A percentile compares a stretch with the other conserved stretches of the same genome.
Conservation (phyloP, 2,888 invertebrate genomes). For the Nebria brevicollis region DNA sequence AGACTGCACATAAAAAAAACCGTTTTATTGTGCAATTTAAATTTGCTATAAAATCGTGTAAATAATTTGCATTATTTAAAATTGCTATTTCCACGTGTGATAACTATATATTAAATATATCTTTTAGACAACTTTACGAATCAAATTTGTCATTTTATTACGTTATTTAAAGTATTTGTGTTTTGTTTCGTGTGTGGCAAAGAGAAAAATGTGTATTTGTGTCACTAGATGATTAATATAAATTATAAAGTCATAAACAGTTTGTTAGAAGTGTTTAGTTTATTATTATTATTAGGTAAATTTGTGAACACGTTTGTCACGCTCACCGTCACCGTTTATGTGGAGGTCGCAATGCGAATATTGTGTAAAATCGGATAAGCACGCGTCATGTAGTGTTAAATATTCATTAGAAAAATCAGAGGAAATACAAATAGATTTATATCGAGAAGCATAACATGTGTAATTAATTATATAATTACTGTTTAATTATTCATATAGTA, state of each 20-base stretch:
- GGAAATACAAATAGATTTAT: not conserved
- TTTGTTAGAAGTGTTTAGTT: not conserved
- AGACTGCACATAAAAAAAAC: not conserved
- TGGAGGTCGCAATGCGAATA: not conserved
- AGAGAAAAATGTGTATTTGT: not conserved
- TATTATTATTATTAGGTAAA: not conserved
- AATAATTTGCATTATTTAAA: too few relatives aligned
- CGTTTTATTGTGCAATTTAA: not conserved
- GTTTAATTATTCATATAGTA: constrained; percentile 8
- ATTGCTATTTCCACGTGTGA: too few relatives aligned
- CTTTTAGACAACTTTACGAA: too few relatives aligned
- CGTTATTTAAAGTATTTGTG: not conserved
- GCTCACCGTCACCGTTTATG: not conserved
- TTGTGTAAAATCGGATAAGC: not conserved
- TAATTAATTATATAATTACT: constrained; percentile 1
- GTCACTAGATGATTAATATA: not conserved
- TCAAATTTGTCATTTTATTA: too few relatives aligned
- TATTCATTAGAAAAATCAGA: not conserved
- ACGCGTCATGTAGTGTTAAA: not conserved
- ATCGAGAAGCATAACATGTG: not conserved
- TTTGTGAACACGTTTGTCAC: not conserved
- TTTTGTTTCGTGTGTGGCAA: not conserved
- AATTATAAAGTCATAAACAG: not conserved
- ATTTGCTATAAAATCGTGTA: not conserved
- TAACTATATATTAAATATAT: too few relatives aligned